Base-by-base conservation (phyloP, 2,113 vertebrate species). In the Xenotilapia longispinis region DNA sequence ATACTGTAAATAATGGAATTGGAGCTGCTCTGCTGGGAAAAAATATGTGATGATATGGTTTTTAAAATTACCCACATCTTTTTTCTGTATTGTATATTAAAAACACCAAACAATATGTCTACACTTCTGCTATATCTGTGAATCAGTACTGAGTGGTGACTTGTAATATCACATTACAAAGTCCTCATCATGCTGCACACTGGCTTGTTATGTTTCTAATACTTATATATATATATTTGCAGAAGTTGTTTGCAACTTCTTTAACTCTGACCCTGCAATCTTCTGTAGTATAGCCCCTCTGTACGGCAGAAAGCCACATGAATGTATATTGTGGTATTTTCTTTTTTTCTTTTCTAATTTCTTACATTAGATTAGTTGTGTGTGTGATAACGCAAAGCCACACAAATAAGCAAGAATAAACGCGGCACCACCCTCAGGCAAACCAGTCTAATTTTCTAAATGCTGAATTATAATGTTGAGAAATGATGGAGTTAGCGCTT, bases 371-470 rank as follows among this genome's bases (percentile, higher is more conserved):
- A 81, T 60, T 28, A 19, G 7, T 63, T 21, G 7, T 21, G 49
- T 21, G n/a, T 63, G 21, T 60, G 73, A 84, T 53, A 31, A 31
- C 1, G 26, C 45, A 78, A 28, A 78, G 26, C 26, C 45, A 78
- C 45, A 49, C 38, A 57, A 38, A 87, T 38, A 0, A 28, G 80
- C 5, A 21, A 73, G 17, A 36, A 81, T 55, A 21, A 80, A 80
- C 31, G 49, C 13, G 12, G 9, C n/a, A 26, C 36, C 36, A 13
- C 70, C 80, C 70, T 38, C 21, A 4, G 53, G 80, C 40, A 85
- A 49, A 80, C 9, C 55, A 7, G 21, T 26, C 13, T 42, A 28
- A 84, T 84, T 89, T 80, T 26, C 15, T 81, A 54, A 89, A 83
- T 81, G 38, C 63, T 49, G 28, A 58, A 75, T 81, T 40, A 45